These are phyloP conservation scores for Pollenia labialis DNA, from an alignment of 2,888 invertebrate species.

Conservation along the genomic window DNA sequence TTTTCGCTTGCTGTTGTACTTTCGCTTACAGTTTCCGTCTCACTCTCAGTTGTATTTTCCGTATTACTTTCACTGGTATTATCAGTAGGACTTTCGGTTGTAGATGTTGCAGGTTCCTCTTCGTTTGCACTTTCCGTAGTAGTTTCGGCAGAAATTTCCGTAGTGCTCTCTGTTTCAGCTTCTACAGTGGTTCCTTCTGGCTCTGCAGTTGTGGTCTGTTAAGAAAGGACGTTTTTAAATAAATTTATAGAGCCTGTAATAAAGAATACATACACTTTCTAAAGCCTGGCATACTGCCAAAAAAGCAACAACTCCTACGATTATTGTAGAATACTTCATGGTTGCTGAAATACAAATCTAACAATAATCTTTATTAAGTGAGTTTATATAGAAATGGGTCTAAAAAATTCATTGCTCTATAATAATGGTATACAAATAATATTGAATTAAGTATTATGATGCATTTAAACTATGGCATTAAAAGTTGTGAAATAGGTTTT, in stretches of 20 bases:
- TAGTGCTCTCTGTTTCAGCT: background rate
- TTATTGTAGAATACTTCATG: slow-evolving; percentile 50
- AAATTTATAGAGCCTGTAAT: too few species aligned
- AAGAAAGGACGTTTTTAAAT: background rate
- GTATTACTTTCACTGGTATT: background rate
- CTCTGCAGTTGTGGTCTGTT: background rate
- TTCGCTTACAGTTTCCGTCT: background rate
- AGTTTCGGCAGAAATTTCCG: background rate
- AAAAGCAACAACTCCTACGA: slow-evolving; percentile 36
- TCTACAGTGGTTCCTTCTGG: background rate
- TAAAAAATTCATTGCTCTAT: too few species aligned
- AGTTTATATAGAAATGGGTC: slow-evolving; percentile 23
- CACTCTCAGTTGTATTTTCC: background rate
- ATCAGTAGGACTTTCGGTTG: background rate
- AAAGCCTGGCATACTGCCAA: slow-evolving; percentile 34
- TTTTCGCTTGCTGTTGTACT: background rate
- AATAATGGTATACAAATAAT: too few species aligned
- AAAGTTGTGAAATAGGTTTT: too few species aligned
- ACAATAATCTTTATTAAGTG: background rate
- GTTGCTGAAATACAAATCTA: background rate
- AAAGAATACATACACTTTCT: slow-evolving; percentile 22
- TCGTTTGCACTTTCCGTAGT: background rate
- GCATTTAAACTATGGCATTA: too few species aligned
- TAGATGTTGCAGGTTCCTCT: background rate
- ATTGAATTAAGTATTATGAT: too few species aligned